Conservation (phyloP, 2,797 vertebrate species). For the Distichodus sexfasciatus region DNA sequence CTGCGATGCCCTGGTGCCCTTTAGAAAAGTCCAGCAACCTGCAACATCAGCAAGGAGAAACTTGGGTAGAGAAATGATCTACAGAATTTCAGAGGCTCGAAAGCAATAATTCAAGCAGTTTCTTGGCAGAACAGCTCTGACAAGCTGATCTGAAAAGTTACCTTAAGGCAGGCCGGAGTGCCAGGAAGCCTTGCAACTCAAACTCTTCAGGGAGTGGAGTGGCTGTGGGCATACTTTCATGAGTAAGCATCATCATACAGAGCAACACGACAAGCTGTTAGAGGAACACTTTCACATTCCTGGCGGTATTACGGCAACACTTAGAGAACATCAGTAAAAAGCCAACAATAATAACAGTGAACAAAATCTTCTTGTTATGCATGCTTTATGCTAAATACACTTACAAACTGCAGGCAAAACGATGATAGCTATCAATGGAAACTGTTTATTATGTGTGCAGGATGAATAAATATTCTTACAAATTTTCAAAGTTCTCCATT, state of each 20-base stretch:
- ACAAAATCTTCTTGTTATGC: too few relatives aligned
- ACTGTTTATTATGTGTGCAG: too few relatives aligned
- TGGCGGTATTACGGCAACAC: too few relatives aligned
- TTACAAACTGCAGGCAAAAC: too few relatives aligned
- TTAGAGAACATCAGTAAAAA: too few relatives aligned
- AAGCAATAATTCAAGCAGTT: background rate
- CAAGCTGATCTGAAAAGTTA: slow-evolving; percentile 44
- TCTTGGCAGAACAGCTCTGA: background rate
- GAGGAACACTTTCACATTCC: too few relatives aligned
- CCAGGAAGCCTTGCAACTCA: slow-evolving; percentile 96
- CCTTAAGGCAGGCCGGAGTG: slow-evolving; percentile 93
- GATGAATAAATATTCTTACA: too few relatives aligned
- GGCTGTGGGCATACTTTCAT: slow-evolving; percentile 66
- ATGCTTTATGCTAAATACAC: too few relatives aligned
- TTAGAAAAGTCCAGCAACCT: slow-evolving; percentile 97
- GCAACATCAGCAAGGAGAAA: slow-evolving; percentile 29
- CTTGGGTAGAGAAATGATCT: background rate
- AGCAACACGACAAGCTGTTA: too few relatives aligned
- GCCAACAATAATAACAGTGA: too few relatives aligned
- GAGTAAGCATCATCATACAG: slow-evolving; percentile 4
- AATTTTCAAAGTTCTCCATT: too few relatives aligned
- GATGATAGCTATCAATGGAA: too few relatives aligned
- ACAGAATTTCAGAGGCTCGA: background rate
- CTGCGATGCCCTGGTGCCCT: slow-evolving; percentile 91
- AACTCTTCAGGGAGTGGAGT: slow-evolving; percentile 97